Evolutionary conservation across 2,113 vertebrate genomes (phyloP).

Genomic region (Orientallactaga bullata): DNA sequence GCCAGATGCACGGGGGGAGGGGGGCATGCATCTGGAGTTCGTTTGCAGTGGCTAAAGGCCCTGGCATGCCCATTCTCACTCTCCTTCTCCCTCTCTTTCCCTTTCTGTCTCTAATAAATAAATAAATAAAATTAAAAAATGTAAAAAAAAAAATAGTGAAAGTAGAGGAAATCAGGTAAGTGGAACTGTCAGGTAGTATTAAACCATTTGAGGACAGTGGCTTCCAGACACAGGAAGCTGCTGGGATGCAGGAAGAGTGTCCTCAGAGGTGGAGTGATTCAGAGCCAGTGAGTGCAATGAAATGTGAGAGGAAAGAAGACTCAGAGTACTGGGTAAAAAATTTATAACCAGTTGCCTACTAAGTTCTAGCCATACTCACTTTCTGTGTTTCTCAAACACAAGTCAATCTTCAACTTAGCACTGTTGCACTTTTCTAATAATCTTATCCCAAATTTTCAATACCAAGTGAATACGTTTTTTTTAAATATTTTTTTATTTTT

Average conservation of each 20-base stretch:
- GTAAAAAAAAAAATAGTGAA: background rate
- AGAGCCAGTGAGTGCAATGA: background rate
- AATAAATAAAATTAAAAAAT: no score
- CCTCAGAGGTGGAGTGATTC: background rate
- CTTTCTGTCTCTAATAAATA: no score
- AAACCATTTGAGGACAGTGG: background rate
- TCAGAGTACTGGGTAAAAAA: background rate
- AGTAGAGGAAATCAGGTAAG: background rate
- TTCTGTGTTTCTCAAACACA: slow-evolving; percentile 23
- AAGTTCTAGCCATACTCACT: background rate
- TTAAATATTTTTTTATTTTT: no score
- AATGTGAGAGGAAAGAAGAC: background rate
- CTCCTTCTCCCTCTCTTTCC: no score
- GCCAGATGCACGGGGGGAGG: no score
- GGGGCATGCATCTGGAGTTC: no score
- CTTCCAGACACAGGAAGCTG: background rate
- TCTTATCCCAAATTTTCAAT: background rate
- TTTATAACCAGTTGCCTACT: background rate
- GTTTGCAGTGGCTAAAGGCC: no score
- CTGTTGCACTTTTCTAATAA: background rate
- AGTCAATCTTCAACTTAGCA: background rate
- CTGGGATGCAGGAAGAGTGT: background rate
- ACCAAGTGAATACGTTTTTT: no score
- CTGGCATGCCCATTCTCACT: no score
- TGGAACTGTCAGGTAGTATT: background rate